Evolutionary conservation across 2,797 vertebrate genomes (phyloP), one percentile per base, ranked within the genome.

Genomic region (Cottoperca gobio): DNA sequence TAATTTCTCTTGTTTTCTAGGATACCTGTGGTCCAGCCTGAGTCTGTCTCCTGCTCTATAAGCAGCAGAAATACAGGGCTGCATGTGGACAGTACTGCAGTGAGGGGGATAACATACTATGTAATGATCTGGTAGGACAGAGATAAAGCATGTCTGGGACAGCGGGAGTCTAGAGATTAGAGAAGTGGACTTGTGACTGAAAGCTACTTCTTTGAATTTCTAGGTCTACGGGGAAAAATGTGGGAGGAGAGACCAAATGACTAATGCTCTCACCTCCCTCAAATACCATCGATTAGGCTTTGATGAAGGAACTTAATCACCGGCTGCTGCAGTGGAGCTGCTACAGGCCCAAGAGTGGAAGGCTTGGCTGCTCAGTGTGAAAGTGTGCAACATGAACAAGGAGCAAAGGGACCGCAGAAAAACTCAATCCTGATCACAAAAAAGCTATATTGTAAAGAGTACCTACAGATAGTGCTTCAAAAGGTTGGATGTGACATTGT

Each of bases 201-300:
- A 77, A 76, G 21, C 7, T 35, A 50, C 40, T 13, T 59, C 42
- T 69, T 77, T 43, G 13, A 76, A 58, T 83, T 65, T 80, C 35
- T 28, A n/a, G 11, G 13, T 57, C 14, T 12, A 63, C 4, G 2
- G 17, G 39, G n/a, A 12, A 62, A 57, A 72, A 70, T 55, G 46
- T 63, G 50, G 61, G 46, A 60, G 52, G 33, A 64, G 35, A 45
- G 26, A 68, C 35, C 35, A 23, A 72, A 69, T 35, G 2, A 59
- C 31, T 21, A 10, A 61, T 23, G 45, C 45, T 21, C 23, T 43
- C 37, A 43, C 35, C 33, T 53, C 39, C 31, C 16, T 68, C 26
- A 73, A 62, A 67, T 16, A 16, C 10, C 42, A 81, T 69, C 4
- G 4, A 71, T 77, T 60, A 50, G 45, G 28, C 12, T 50, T 13